Evolutionary conservation across 2,888 invertebrate genomes (phyloP), one percentile per base, ranked within the genome.

Genomic region (Seira musarum): DNA sequence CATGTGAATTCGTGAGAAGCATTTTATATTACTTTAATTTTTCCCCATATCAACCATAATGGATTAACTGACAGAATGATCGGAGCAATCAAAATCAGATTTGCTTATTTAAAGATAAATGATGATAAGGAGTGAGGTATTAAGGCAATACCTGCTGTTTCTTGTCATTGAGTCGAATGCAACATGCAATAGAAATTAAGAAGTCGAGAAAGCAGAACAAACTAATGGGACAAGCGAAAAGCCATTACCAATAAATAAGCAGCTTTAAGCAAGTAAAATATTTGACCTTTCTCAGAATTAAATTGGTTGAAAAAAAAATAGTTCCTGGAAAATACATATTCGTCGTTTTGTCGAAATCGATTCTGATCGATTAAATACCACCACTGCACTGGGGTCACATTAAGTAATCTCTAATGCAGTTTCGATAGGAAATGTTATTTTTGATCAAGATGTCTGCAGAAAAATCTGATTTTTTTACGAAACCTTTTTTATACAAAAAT

Each of bases 41-140:
- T 30, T 30, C 8, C 30, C 8, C 30, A 30, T 30, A 30, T 30
- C 30, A 30, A 30, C 2, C 30, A 8, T 8, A 49, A n/a, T 49
- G 49, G 49, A 49, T 49, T n/a, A 49, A 49, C 15, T 49, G 49
- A 49, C 49, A 49, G 49, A 49, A n/a, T 49, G 49, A 49, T 49
- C 49, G 49, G 49, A 15, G 49, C 49, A 49, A 49, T 49, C 49
- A 49, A 49, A 49, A 49, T 49, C 49, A 49, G 49, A 49, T 49
- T 49, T 49, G 49, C 49, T n/a, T 49, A 49, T 49, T 49, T 49
- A 49, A 49, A 49, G 49, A 49, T 49, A 49, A 49, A 49, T 49
- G 3, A 49, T 49, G 49, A 49, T 49, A 49, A 49, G 49, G 49
- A 49, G 17, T 40, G 40, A 40, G 40, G 40, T 40, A n/a, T 8